These are phyloP conservation scores for Epistrophe eligans DNA, from an alignment of 2,888 invertebrate species.

Conservation along the genomic window DNA sequence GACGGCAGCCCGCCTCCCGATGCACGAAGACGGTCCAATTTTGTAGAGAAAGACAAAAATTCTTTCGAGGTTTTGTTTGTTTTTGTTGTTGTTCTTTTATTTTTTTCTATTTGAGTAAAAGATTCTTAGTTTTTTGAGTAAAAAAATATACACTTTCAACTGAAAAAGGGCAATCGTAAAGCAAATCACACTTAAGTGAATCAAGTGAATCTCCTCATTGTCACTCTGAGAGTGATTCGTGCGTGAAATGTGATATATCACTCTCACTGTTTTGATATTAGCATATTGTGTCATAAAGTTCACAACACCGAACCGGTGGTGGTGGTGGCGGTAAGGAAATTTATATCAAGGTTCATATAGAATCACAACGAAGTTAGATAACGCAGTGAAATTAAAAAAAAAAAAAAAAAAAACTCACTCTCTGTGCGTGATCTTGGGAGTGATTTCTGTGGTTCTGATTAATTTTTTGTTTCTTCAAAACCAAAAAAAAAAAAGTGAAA, in stretches of 20 bases:
- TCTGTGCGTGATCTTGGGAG: constrained; percentile 38
- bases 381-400: constrained; percentile 13
- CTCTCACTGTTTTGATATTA: constrained; percentile 63
- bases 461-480: constrained; percentile 22
- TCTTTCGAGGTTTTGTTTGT: constrained; percentile 41
- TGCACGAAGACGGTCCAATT: constrained; percentile 49
- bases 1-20: constrained; percentile 36
- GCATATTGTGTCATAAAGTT: constrained; percentile 45
- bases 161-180: constrained; percentile 53
- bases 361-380: constrained; percentile 52
- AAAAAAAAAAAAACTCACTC: not conserved
- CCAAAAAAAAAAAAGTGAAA: constrained; percentile 37
- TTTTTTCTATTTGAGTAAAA: constrained; percentile 28
- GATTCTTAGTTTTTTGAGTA: constrained; percentile 10
- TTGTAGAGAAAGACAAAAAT: constrained; percentile 38
- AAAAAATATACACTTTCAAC: constrained; percentile 31
- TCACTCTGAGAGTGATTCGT: constrained; percentile 32
- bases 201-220: constrained; percentile 43
- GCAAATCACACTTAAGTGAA: constrained; percentile 25
- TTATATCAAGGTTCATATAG: constrained; percentile 9
- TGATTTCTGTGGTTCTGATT: constrained; percentile 7
- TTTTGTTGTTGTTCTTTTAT: constrained; percentile 1
- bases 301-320: constrained; percentile 9
- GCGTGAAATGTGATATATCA: constrained; percentile 49
- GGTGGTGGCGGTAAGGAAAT: constrained; percentile 4